Conservation (phyloP, 2,888 invertebrate genomes). For the Chloroclystis v-ata region DNA sequence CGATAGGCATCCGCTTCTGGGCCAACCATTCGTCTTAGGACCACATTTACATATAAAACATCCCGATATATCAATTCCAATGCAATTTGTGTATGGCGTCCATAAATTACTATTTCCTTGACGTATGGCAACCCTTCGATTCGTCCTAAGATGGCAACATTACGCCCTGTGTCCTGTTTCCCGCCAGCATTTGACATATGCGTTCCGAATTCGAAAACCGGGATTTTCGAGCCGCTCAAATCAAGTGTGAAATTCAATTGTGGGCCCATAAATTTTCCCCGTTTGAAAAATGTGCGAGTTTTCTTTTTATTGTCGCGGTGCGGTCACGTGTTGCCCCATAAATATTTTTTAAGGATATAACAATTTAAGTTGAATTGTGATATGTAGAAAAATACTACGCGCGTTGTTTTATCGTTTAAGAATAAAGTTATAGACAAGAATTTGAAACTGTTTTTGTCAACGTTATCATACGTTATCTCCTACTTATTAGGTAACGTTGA, state of each 20-base stretch:
- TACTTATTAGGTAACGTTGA: too few species aligned
- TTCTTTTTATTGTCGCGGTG: slow-evolving; percentile 38
- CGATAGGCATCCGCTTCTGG: slow-evolving; percentile 59
- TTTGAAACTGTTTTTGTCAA: too few species aligned
- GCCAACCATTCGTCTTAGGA: slow-evolving; percentile 65
- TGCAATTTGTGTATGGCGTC: slow-evolving; percentile 74
- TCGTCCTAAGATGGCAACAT: slow-evolving; percentile 47
- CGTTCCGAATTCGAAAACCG: slow-evolving; percentile 62
- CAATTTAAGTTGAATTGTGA: slow-evolving; percentile 7
- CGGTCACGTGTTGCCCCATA: slow-evolving; percentile 28
- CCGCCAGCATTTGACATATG: slow-evolving; percentile 73
- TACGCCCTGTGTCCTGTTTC: slow-evolving; percentile 52
- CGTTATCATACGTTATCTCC: too few species aligned
- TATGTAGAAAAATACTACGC: too few species aligned
- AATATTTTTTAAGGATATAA: slow-evolving; percentile 26
- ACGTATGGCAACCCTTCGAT: slow-evolving; percentile 67
- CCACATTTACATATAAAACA: slow-evolving; percentile 77
- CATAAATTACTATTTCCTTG: slow-evolving; percentile 78
- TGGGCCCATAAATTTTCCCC: slow-evolving; percentile 60
- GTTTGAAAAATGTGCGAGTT: slow-evolving; percentile 59
- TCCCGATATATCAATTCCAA: slow-evolving; percentile 75
- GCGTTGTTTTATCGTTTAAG: too few species aligned
- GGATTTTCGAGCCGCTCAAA: slow-evolving; percentile 68
- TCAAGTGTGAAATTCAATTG: slow-evolving; percentile 78
- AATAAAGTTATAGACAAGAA: too few species aligned